These are phyloP conservation scores for Periparus ater DNA, from an alignment of 2,797 vertebrate species.

Conservation along the genomic window DNA sequence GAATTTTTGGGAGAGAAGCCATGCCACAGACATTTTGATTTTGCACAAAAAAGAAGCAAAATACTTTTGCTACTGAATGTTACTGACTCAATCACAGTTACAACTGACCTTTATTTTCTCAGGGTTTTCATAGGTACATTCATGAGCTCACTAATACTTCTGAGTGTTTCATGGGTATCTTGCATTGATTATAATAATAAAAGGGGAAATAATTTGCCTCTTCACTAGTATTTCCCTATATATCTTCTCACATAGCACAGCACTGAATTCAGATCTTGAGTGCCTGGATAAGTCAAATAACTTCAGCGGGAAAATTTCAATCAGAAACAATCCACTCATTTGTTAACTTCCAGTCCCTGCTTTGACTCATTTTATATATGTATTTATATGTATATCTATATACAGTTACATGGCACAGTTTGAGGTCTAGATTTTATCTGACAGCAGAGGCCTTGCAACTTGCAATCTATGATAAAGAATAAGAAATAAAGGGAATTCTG, in stretches of 20 bases:
- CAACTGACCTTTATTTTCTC: not conserved
- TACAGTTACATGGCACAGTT: not conserved
- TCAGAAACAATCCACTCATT: not conserved
- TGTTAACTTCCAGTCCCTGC: not conserved
- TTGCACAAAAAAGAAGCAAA: not conserved
- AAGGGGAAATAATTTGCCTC: not conserved
- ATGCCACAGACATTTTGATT: not conserved
- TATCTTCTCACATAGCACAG: not conserved
- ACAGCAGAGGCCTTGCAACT: not conserved
- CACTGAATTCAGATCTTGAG: not conserved
- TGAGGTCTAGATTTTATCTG: not conserved
- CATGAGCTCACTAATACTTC: not conserved
- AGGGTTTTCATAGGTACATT: not conserved
- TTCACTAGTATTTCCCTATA: not conserved
- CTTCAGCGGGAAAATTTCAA: not conserved
- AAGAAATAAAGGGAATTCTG: not conserved
- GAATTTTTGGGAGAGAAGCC: not conserved
- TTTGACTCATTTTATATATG: not conserved
- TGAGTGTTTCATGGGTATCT: not conserved
- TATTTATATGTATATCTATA: not conserved
- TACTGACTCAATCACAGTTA: not conserved
- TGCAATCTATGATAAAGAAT: not conserved
- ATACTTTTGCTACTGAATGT: not conserved
- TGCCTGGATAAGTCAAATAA: not conserved
- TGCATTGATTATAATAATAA: not conserved